Percentiles rank a stretch among this genome's conserved stretches.
Evolutionary conservation across 2,888 invertebrate genomes (phyloP).

Genomic region (Dexiosoma caninum): DNA sequence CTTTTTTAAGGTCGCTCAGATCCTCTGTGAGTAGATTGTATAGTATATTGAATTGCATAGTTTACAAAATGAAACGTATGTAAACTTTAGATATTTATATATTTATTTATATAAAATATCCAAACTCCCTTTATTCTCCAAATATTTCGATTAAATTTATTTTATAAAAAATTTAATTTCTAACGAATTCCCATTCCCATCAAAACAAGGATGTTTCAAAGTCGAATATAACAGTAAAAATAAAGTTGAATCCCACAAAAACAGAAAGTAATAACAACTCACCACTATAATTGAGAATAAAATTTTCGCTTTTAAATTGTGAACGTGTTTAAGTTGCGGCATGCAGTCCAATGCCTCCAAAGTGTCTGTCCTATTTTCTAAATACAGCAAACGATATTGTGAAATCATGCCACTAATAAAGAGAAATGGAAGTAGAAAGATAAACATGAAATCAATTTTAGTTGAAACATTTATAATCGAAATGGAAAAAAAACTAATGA

Average conservation of each 20-base stretch:
- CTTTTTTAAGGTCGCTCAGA: too few relatives aligned
- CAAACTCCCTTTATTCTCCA: too few relatives aligned
- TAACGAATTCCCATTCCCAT: neutral
- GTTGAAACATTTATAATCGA: constrained; percentile 30
- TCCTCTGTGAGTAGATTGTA: too few relatives aligned
- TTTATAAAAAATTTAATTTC: too few relatives aligned
- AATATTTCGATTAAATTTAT: too few relatives aligned
- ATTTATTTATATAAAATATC: too few relatives aligned
- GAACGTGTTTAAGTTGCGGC: constrained; percentile 88
- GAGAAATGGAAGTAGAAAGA: constrained; percentile 13
- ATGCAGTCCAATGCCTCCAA: constrained; percentile 91
- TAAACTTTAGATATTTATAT: too few relatives aligned
- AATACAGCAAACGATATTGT: constrained; percentile 90
- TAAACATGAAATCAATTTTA: neutral
- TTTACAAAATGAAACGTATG: too few relatives aligned
- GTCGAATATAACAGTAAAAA: neutral
- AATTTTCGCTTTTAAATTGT: constrained; percentile 95
- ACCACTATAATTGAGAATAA: constrained; percentile 97
- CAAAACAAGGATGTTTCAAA: neutral
- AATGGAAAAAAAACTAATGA: neutral
- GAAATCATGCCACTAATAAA: constrained; percentile 82
- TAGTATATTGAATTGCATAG: too few relatives aligned
- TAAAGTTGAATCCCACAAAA: neutral
- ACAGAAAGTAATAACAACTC: constrained; percentile 78
- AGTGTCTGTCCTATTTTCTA: constrained; percentile 89